phyloP scores from a whole-genome alignment of 2,113 vertebrate species.

The Chunga burmeisteri region DNA sequence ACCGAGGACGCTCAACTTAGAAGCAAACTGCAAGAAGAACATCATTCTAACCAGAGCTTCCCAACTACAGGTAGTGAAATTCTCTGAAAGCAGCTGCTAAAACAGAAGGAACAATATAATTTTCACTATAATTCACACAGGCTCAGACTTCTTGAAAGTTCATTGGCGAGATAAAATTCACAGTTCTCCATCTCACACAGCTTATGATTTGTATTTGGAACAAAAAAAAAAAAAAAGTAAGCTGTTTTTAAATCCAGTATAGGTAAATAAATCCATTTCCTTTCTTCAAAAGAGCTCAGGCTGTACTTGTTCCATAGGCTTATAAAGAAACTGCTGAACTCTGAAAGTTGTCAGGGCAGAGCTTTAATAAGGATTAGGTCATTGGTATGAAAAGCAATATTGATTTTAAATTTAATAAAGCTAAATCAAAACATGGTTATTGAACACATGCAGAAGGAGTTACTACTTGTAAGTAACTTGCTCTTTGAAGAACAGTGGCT shows the following conservation, averaged over 20 bases:
- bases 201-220: not conserved
- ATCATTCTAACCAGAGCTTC: not conserved
- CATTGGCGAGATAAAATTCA: not conserved
- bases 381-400: constrained; percentile 22
- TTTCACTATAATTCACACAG: not conserved
- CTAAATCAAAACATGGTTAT: not conserved
- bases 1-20: not conserved
- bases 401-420: constrained; percentile 53
- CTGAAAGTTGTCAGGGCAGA: constrained; percentile 7
- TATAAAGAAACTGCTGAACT: constrained; percentile 16
- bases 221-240: not conserved
- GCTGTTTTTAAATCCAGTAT: not conserved
- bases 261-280: not conserved
- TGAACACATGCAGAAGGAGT: not conserved
- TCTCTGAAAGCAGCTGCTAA: not conserved
- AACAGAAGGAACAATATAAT: not conserved
- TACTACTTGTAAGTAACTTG: not conserved
- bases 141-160: not conserved
- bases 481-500: not conserved
- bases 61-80: not conserved
- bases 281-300: not conserved
- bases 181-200: not conserved
- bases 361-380: constrained; percentile 36
- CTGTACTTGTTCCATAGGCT: not conserved
- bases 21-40: not conserved